A percentile compares a stretch with the other conserved stretches of the same genome.
Conservation (phyloP, 1,140 invertebrate genomes). For the Papilio aristodemus region DNA sequence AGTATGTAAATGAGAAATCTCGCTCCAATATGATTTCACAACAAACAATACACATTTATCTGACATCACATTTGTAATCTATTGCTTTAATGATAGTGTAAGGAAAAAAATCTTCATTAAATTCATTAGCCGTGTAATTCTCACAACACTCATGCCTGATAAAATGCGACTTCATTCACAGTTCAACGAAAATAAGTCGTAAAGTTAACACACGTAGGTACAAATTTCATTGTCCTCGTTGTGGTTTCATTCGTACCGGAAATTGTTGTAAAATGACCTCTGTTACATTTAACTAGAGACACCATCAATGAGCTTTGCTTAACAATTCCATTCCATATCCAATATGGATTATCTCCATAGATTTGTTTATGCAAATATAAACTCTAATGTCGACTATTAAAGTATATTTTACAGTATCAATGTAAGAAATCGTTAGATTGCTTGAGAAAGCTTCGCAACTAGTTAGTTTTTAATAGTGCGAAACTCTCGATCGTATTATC, state of each 20-base stretch:
- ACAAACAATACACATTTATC: slow-evolving; percentile 1
- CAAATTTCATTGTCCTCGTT: slow-evolving; percentile 5
- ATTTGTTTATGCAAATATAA: background rate
- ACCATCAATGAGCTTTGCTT: slow-evolving; percentile 22
- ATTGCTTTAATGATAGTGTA: background rate
- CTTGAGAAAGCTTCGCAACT: slow-evolving; percentile 12
- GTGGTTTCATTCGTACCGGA: slow-evolving; percentile 10
- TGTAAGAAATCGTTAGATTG: background rate
- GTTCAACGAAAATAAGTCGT: background rate
- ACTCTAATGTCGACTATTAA: background rate
- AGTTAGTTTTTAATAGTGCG: background rate
- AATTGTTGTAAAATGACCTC: slow-evolving; percentile 29
- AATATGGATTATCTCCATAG: background rate
- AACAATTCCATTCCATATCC: background rate
- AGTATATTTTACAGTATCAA: background rate
- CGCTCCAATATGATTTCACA: background rate
- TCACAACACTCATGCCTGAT: background rate
- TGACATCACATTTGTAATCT: slow-evolving; percentile 26
- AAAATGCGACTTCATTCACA: background rate
- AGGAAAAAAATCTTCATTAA: slow-evolving; percentile 26
- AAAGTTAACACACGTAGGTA: background rate
- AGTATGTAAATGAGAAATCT: background rate
- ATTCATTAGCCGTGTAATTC: slow-evolving; percentile 39
- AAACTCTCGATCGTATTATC: background rate
- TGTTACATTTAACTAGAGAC: slow-evolving; percentile 21